A percentile compares a stretch with the other conserved stretches of the same genome.
phyloP scores from a whole-genome alignment of 2,797 vertebrate species.

The Sciurus vulgaris region DNA sequence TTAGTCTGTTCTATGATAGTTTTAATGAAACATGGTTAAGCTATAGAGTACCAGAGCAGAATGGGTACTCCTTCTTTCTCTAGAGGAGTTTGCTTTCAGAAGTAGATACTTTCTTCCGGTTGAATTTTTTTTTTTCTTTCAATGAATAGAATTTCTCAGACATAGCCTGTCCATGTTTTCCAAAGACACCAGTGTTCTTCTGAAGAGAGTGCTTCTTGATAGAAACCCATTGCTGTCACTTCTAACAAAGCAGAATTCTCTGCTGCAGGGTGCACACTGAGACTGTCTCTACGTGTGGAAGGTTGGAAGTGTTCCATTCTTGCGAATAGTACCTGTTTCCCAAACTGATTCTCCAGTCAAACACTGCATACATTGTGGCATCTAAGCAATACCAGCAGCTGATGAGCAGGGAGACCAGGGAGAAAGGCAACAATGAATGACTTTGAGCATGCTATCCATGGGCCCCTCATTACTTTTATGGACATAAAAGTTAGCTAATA shows the following conservation, averaged over 20 bases:
- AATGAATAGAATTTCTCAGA: background rate
- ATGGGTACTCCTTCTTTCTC: background rate
- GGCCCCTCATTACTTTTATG: background rate
- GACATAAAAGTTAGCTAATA: background rate
- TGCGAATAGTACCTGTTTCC: background rate
- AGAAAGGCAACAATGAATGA: background rate
- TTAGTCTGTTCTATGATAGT: background rate
- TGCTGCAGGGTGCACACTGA: accelerated
- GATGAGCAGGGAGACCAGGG: background rate
- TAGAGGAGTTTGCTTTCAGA: background rate
- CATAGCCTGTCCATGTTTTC: background rate
- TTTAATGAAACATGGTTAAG: background rate
- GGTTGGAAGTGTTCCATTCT: background rate
- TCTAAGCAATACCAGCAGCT: background rate
- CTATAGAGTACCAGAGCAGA: background rate
- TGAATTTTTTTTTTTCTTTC: background rate
- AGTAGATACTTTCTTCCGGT: background rate
- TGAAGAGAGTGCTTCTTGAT: background rate
- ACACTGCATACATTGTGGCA: background rate
- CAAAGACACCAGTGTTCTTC: background rate
- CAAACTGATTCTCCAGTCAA: background rate
- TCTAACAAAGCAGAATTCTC: background rate
- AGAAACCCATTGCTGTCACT: background rate
- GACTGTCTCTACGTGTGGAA: background rate
- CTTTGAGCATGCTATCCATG: background rate